A percentile compares a stretch with the other conserved stretches of the same genome.
Conservation (phyloP, 2,888 invertebrate species). For the Osmoderma eremita region DNA sequence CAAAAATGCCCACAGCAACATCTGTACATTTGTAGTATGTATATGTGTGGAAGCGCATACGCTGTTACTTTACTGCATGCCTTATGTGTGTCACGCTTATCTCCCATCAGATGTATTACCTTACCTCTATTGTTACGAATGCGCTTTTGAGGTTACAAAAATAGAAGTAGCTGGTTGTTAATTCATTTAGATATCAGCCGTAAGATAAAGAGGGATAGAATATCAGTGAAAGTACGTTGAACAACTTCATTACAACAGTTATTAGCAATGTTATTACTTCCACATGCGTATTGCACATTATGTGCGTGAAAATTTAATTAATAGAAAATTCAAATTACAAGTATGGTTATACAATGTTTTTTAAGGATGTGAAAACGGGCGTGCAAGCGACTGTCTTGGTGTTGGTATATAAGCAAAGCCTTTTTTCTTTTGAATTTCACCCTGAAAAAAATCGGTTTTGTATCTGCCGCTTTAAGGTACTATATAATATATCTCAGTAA, state of each 20-base stretch:
- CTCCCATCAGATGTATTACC: conserved; percentile 26
- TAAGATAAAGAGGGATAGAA: background rate
- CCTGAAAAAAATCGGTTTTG: no score
- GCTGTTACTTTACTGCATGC: background rate
- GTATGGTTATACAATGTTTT: no score
- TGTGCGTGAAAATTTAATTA: no score
- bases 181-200: conserved; percentile 8
- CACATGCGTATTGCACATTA: background rate
- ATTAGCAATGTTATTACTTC: background rate
- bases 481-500: no score
- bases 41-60: background rate
- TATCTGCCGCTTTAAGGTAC: no score
- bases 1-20: background rate
- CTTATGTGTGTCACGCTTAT: conserved; percentile 17
- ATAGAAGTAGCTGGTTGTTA: background rate
- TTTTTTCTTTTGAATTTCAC: no score
- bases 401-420: no score
- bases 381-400: no score
- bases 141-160: conserved; percentile 17
- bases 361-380: no score
- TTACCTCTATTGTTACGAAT: conserved; percentile 13
- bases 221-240: conserved; percentile 8
- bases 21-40: no score
- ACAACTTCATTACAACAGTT: conserved; percentile 3
- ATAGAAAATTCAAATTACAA: no score